Evolutionary conservation across 2,113 vertebrate genomes (phyloP).

Genomic region (Arvicanthis niloticus): DNA sequence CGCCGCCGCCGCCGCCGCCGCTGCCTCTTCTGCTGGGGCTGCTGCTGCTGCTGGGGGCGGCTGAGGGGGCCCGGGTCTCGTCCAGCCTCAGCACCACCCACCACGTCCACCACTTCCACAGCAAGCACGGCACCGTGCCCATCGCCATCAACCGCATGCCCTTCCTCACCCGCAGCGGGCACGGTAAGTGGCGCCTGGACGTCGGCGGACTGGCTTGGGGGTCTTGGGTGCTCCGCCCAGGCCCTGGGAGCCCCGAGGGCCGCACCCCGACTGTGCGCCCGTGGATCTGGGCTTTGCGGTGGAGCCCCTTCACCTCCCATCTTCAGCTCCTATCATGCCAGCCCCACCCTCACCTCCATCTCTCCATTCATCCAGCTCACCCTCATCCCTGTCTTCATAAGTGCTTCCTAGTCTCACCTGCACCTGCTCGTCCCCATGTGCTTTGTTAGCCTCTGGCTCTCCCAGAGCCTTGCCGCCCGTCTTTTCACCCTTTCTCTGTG

Average conservation of each 20-base stretch:
- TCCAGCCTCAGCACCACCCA: conserved; percentile 97
- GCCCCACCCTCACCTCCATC: conserved; percentile 64
- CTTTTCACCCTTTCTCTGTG: neutral
- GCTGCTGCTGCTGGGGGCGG: conserved; percentile 77
- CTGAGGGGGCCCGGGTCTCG: conserved; percentile 93
- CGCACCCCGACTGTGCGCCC: conserved; percentile 47
- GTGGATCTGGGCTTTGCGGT: neutral
- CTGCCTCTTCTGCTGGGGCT: conserved; percentile 70
- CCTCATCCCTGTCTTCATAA: neutral
- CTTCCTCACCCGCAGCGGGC: conserved; percentile 95
- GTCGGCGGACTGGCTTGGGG: neutral
- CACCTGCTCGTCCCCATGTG: neutral
- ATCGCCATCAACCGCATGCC: conserved; percentile 98
- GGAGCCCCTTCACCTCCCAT: conserved; percentile 19
- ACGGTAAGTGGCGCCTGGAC: conserved; percentile 90
- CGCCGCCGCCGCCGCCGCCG: conserved; percentile 58
- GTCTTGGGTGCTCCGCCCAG: neutral
- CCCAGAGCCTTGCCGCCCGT: neutral
- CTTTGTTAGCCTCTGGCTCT: neutral
- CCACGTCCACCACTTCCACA: conserved; percentile 98
- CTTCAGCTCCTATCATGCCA: neutral
- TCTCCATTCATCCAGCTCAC: neutral
- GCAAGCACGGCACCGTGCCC: conserved; percentile 95
- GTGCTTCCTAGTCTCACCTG: neutral
- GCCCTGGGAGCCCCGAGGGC: neutral